Evolutionary conservation across 2,888 invertebrate species (phyloP).

Genomic region (Agrotis ipsilon): DNA sequence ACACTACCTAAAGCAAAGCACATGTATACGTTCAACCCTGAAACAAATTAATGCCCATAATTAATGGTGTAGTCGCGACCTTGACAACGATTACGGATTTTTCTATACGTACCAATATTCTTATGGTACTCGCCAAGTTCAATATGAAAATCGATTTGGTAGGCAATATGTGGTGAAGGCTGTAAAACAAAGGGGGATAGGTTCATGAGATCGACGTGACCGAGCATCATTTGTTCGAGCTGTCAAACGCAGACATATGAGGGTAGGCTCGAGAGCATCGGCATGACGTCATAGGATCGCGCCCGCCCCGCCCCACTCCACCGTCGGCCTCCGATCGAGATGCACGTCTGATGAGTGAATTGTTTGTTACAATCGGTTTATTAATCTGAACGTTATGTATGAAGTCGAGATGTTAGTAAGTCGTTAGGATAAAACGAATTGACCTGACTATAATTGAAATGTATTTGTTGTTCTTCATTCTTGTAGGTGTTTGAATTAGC

Average conservation of each 20-base stretch:
- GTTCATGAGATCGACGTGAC: constrained; percentile 65
- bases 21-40: constrained; percentile 47
- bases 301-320: constrained; percentile 46
- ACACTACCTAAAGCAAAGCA: constrained; percentile 36
- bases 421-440: constrained; percentile 36
- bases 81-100: constrained; percentile 47
- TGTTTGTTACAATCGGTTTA: constrained; percentile 47
- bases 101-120: constrained; percentile 62
- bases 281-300: constrained; percentile 64
- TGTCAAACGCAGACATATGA: constrained; percentile 73
- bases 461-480: constrained; percentile 15
- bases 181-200: constrained; percentile 67
- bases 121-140: constrained; percentile 56
- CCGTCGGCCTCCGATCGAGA: constrained; percentile 49
- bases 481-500: constrained; percentile 3
- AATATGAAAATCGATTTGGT: constrained; percentile 57
- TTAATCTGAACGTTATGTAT: constrained; percentile 49
- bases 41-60: constrained; percentile 53
- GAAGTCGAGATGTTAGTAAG: constrained; percentile 24
- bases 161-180: constrained; percentile 56
- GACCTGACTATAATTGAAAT: constrained; percentile 38
- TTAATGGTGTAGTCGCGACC: constrained; percentile 54
- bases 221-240: constrained; percentile 70
- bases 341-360: constrained; percentile 55
- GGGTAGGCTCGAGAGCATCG: constrained; percentile 68